Conservation (phyloP, 2,888 invertebrate species). For the Rhingia campestris region DNA sequence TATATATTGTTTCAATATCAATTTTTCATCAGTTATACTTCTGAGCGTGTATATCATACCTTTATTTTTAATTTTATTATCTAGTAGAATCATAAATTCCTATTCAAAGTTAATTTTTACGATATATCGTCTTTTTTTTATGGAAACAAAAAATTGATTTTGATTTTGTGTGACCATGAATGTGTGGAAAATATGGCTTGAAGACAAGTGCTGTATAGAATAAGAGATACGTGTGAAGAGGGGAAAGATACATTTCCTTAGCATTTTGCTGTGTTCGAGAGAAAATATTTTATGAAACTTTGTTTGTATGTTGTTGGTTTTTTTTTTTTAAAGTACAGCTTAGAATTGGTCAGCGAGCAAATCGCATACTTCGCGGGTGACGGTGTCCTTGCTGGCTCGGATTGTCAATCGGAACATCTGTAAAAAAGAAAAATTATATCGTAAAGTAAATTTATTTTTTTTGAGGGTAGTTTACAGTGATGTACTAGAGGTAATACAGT, state of each 20-base stretch:
- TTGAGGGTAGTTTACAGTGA: too few relatives aligned
- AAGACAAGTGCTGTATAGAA: conserved; percentile 58
- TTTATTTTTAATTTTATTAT: conserved; percentile 61
- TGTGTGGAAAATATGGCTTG: conserved; percentile 60
- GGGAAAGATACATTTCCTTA: conserved; percentile 46
- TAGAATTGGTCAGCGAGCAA: conserved; percentile 98
- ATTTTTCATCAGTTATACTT: conserved; percentile 55
- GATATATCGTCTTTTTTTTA: conserved; percentile 44
- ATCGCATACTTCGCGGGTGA: conserved; percentile 96
- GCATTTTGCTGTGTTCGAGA: conserved; percentile 65
- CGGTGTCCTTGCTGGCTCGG: conserved; percentile 97
- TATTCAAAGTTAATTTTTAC: conserved; percentile 62
- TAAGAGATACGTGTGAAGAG: conserved; percentile 61
- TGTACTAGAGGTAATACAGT: too few relatives aligned
- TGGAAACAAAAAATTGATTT: conserved; percentile 29
- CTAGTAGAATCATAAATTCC: conserved; percentile 64
- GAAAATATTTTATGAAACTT: conserved; percentile 48
- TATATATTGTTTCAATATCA: conserved; percentile 64
- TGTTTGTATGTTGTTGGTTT: conserved; percentile 24
- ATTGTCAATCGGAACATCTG: conserved; percentile 99
- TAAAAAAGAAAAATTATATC: conserved; percentile 76
- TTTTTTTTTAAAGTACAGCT: conserved; percentile 75
- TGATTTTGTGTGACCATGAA: conserved; percentile 50
- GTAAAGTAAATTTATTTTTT: background rate
- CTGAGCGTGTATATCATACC: conserved; percentile 59